Conservation (phyloP, 1,140 invertebrate genomes). For the Watersipora subatra region DNA sequence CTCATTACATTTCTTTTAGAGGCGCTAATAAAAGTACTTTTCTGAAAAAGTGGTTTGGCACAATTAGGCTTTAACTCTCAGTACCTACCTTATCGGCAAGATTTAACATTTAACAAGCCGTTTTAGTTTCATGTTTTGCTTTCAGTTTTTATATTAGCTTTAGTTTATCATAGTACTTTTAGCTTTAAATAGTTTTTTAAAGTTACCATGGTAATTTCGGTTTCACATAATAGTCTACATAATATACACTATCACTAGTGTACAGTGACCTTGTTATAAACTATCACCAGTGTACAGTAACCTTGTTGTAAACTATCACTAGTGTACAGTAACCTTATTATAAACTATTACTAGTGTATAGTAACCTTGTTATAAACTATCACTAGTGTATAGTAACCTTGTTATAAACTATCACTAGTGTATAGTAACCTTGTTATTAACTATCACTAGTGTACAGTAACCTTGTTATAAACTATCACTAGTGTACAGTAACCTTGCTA, state of each 20-base stretch:
- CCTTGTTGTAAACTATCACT: not conserved
- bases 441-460: not conserved
- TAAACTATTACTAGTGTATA: not conserved
- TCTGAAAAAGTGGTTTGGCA: too few species aligned
- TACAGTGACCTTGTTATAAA: not conserved
- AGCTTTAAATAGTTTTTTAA: too few species aligned
- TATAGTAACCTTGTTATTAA: not conserved
- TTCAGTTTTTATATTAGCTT: too few species aligned
- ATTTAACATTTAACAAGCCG: too few species aligned
- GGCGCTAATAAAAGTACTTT: too few species aligned
- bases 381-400: not conserved
- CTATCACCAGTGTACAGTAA: not conserved
- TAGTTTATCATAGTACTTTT: too few species aligned
- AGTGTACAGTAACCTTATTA: not conserved
- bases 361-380: conserved; percentile 1
- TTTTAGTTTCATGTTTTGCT: too few species aligned
- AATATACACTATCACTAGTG: not conserved
- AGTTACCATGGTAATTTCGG: too few species aligned
- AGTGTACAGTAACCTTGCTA: not conserved
- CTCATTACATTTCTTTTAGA: too few species aligned
- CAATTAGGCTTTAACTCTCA: too few species aligned
- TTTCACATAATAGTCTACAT: not conserved
- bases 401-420: too few species aligned
- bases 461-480: not conserved
- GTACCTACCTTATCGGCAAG: too few species aligned